Percentiles rank a stretch among this genome's conserved stretches.
phyloP scores from a whole-genome alignment of 1,140 invertebrate genomes.

The Aphelinus certus region DNA sequence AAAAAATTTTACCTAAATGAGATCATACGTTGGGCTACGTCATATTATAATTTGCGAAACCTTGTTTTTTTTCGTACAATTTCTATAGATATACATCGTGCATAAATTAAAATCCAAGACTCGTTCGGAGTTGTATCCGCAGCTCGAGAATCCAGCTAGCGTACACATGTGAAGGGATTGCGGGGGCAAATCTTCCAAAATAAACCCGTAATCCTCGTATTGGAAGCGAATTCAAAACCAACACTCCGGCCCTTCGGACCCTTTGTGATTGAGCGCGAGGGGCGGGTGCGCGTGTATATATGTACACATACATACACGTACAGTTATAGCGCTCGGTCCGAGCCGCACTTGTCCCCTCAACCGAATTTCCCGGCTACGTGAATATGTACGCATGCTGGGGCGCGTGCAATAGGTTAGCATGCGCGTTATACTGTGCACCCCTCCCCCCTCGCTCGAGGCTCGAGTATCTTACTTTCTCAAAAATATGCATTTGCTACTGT shows the following conservation, averaged over 20 bases:
- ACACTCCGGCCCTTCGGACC: slow-evolving; percentile 26
- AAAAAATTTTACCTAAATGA: too few species aligned
- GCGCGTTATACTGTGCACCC: neutral
- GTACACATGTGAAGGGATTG: slow-evolving; percentile 3
- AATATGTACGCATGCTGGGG: neutral
- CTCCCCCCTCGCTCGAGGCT: neutral
- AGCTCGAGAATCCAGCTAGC: too few species aligned
- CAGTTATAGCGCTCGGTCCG: slow-evolving; percentile 3
- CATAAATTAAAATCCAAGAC: too few species aligned
- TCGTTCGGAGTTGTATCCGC: too few species aligned
- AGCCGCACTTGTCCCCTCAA: slow-evolving; percentile 50
- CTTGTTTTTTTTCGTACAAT: too few species aligned
- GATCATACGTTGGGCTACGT: too few species aligned
- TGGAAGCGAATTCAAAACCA: slow-evolving; percentile 38
- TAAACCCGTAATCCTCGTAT: slow-evolving; percentile 24
- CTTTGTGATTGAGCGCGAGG: slow-evolving; percentile 2
- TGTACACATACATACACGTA: neutral
- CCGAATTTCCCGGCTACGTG: slow-evolving; percentile 10
- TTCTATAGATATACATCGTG: too few species aligned
- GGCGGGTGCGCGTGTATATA: neutral
- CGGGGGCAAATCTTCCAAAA: slow-evolving; percentile 26
- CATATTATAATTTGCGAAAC: too few species aligned
- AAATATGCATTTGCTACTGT: too few species aligned
- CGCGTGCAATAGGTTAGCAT: neutral
- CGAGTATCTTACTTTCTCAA: too few species aligned